These are phyloP conservation scores for Equus quagga DNA, from an alignment of 2,113 vertebrate genomes.

Conservation along the genomic window DNA sequence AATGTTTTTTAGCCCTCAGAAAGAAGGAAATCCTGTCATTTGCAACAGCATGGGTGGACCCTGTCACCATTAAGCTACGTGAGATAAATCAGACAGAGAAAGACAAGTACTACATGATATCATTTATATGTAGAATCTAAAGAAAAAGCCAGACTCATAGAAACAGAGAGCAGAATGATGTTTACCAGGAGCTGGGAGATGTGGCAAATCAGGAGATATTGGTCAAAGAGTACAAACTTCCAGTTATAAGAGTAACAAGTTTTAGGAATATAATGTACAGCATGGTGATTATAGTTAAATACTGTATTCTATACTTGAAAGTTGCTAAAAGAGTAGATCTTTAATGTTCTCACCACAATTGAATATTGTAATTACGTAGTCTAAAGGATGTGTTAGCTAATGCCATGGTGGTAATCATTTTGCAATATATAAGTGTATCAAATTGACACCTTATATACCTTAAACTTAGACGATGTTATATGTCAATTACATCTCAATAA, in stretches of 20 bases:
- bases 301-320: background rate
- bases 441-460: background rate
- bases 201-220: background rate
- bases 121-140: background rate
- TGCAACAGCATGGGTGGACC: background rate
- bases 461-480: background rate
- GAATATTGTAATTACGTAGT: background rate
- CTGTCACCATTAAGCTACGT: background rate
- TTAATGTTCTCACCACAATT: background rate
- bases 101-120: background rate
- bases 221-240: background rate
- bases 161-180: background rate
- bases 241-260: background rate
- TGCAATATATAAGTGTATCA: background rate
- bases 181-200: background rate
- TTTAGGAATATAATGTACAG: background rate
- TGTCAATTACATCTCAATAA: background rate
- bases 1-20: background rate
- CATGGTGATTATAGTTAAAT: background rate
- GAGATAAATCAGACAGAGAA: background rate
- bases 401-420: background rate
- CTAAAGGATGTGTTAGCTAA: background rate
- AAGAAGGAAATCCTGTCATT: background rate
- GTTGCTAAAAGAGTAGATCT: background rate
- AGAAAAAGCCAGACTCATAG: background rate